A percentile compares a stretch with the other conserved stretches of the same genome.
Conservation (phyloP, 2,113 vertebrate species). For the Sphaerodactylus townsendi region DNA sequence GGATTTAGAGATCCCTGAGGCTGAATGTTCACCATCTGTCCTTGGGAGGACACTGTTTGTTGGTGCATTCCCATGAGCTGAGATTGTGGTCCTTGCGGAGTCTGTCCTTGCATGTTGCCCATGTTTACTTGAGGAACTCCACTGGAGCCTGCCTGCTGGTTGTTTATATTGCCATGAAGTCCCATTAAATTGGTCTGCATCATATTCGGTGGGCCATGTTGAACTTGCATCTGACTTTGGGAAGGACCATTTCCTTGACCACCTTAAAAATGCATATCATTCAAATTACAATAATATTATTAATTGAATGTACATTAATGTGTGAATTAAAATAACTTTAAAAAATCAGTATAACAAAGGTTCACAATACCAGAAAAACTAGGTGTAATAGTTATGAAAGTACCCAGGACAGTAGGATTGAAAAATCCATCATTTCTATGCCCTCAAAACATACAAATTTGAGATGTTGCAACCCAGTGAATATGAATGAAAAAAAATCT, state of each 20-base stretch:
- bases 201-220: conserved; percentile 82
- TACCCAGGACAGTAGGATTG: not conserved
- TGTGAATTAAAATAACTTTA: not conserved
- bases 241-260: conserved; percentile 84
- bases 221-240: conserved; percentile 88
- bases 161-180: conserved; percentile 88
- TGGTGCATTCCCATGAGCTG: conserved; percentile 95
- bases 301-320: conserved; percentile 43
- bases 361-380: not conserved
- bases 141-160: conserved; percentile 78
- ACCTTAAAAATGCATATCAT: conserved; percentile 65
- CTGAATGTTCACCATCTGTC: conserved; percentile 88
- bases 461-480: not conserved
- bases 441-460: not conserved
- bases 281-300: not conserved
- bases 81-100: conserved; percentile 89
- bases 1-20: conserved; percentile 80
- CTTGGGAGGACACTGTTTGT: conserved; percentile 90
- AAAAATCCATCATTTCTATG: not conserved
- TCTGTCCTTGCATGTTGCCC: conserved; percentile 84
- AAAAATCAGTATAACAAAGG: not conserved
- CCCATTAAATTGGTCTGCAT: conserved; percentile 89
- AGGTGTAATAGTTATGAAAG: not conserved
- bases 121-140: conserved; percentile 82
- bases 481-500: not conserved